Conservation (phyloP, 2,888 invertebrate species). For the Synergus gifuensis region DNA sequence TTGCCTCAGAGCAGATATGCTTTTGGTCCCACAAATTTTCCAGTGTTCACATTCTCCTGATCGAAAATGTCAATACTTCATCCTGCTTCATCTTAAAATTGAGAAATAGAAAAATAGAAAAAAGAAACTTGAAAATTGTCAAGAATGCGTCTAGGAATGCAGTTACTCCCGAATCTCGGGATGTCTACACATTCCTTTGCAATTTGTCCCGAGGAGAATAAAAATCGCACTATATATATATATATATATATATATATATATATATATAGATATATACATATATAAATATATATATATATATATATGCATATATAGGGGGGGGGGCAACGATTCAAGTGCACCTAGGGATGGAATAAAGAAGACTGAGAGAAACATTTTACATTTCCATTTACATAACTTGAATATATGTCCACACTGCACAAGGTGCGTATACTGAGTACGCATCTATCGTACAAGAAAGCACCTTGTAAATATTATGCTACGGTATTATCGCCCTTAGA, state of each 20-base stretch:
- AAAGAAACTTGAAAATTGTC: neutral
- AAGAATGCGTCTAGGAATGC: conserved; percentile 20
- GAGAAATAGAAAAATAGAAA: neutral
- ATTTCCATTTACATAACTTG: conserved; percentile 31
- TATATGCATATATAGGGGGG: no score
- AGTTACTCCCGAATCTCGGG: conserved; percentile 3
- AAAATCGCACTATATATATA: no score
- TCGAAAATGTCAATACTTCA: no score
- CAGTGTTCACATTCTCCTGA: no score
- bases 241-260: no score
- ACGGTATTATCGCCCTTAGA: conserved; percentile 27
- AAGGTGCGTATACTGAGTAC: conserved; percentile 8
- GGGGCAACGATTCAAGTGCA: conserved; percentile 22
- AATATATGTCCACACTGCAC: neutral
- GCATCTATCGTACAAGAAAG: neutral
- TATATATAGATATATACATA: no score
- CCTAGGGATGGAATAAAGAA: neutral
- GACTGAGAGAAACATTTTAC: neutral
- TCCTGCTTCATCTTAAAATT: no score
- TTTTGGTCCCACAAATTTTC: no score
- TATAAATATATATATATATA: no score
- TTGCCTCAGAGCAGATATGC: no score
- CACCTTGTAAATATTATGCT: conserved; percentile 25
- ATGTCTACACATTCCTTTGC: neutral
- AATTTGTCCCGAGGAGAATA: neutral